A percentile compares a stretch with the other conserved stretches of the same genome.
Conservation (phyloP, 2,113 vertebrate species). For the Dipodomys spectabilis region DNA sequence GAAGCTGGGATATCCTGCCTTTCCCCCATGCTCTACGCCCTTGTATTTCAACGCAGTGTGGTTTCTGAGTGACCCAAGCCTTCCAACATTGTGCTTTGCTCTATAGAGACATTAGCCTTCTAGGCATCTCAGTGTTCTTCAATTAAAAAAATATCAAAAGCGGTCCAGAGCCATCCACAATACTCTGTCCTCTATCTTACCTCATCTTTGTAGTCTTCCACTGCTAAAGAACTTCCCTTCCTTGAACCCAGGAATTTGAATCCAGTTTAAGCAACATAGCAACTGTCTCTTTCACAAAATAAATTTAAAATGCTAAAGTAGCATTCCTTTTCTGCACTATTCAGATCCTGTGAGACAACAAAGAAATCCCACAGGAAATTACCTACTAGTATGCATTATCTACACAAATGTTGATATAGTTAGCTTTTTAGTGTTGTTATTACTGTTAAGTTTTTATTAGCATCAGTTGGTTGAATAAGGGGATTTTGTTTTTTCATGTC, state of each 20-base stretch:
- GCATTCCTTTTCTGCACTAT: neutral
- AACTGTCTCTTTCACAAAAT: neutral
- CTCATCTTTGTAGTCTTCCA: neutral
- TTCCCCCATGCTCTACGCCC: neutral
- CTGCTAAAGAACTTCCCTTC: neutral
- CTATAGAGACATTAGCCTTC: neutral
- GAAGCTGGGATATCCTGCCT: neutral
- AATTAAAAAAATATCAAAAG: neutral
- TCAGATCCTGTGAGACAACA: constrained; percentile 5
- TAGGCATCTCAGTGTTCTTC: neutral
- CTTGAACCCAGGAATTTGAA: neutral
- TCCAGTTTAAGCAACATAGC: neutral
- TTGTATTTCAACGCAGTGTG: neutral
- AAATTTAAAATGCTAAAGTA: neutral
- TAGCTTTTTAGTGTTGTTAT: neutral
- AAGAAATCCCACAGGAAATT: neutral
- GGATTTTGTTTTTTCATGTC: too few relatives aligned
- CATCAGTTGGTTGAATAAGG: too few relatives aligned
- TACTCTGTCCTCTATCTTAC: neutral
- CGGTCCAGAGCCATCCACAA: neutral
- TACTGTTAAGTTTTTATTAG: too few relatives aligned
- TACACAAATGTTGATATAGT: neutral
- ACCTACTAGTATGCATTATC: neutral
- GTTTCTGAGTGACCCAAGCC: neutral
- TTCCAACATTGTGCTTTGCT: neutral